Evolutionary conservation across 2,888 invertebrate genomes (phyloP), one percentile per base, ranked within the genome.

Genomic region (Operophtera brumata): DNA sequence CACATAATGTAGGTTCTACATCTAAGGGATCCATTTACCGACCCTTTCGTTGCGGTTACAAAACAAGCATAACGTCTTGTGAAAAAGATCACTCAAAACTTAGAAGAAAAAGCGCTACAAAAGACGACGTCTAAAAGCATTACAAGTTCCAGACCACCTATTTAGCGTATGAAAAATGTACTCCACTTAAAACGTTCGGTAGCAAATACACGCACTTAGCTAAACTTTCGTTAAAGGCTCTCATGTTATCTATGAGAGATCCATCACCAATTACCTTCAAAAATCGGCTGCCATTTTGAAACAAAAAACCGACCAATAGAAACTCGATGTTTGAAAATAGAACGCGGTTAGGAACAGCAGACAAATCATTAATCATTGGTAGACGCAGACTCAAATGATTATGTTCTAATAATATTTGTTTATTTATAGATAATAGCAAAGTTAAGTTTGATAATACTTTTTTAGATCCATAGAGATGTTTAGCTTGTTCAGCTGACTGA

Each of bases 201-300:
- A 85, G 84, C 82, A 68, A 76, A 77, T 72, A 71, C 69, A 75
- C 71, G 72, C 78, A 80, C 83, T 84, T 80, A 80, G 46, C 67
- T 62, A 66, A 70, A 68, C 70, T 71, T 69, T 74, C 67, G 68
- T 75, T 69, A 74, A 75, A 68, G 65, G 51, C 67, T 70, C 73
- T 77, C 67, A 66, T 71, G 73, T 78, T 82, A 83, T 82, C 82
- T 81, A 72, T 72, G 77, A 68, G 68, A 78, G 74, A 78, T 75
- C 66, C 66, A 70, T 79, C 84, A 86, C 88, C 81, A 84, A 82
- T 87, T 80, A 85, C 83, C 78, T 80, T 82, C 78, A 74, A 82
- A 84, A 78, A 79, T 85, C 73, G 79, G 78, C 82, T 83, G 80
- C 85, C 86, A 86, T 86, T 80, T 81, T 80, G 79, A 73, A 84